Evolutionary conservation across 2,888 invertebrate genomes (phyloP), one percentile per base, ranked within the genome.

Genomic region (Drosophila affinis): DNA sequence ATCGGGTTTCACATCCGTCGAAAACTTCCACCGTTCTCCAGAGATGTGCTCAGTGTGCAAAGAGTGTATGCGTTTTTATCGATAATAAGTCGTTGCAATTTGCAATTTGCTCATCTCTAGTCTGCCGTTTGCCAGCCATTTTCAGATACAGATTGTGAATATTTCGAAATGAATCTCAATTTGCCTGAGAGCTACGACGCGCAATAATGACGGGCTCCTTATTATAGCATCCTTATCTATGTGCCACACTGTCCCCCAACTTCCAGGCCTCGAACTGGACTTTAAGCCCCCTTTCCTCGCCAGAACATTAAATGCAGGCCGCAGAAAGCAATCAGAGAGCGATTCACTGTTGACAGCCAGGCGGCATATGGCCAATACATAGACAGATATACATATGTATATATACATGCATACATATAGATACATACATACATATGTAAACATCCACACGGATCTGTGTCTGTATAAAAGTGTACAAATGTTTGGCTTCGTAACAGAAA

Each of bases 271-370:
- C 7, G 21, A 44, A 29, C 29, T 9, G 9, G 29, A 9, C 7
- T 5, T 5, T 5, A 5, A 24, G 4, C 44, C 12, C 14, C 51
- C 29, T 29, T 17, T 34, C 12, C 45, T 34, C 32, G 32, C 39
- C 29, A 53, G 54, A 18, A 68, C 85, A 87, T 87, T 83, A 81
- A 83, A 81, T 83, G 83, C 76, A 72, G 74, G 79, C 82, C 83
- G 73, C 83, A 87, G 72, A 87, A 85, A 79, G 85, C 86, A 83
- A 83, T 83, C 87, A 77, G 74, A 74, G 64, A 75, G 77, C 84
- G 73, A 75, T 78, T 71, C 73, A 68, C 70, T 77, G 74, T 71
- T 44, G 39, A 59, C 63, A 63, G 75, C 62, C 74, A 79, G 39
- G 46, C 49, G 57, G 47, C 48, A 49, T 32, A 45, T 14, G 21